Conservation (phyloP, 2,113 vertebrate genomes). For the Xiphophorus couchianus region DNA sequence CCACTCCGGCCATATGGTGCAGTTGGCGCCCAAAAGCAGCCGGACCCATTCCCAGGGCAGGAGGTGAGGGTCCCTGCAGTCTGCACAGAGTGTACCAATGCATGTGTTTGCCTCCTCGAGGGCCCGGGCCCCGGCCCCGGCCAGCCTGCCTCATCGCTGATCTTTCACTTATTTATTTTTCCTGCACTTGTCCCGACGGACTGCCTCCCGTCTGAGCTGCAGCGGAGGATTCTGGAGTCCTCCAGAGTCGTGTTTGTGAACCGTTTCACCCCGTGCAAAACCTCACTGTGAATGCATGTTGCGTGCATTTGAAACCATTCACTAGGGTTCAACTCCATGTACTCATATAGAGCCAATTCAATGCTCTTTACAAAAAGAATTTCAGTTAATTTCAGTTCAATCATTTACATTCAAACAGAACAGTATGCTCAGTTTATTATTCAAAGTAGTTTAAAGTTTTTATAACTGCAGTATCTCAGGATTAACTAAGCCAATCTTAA, state of each 20-base stretch:
- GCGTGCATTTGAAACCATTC: background rate
- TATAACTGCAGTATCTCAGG: too few species aligned
- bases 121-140: slow-evolving; percentile 49
- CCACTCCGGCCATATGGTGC: slow-evolving; percentile 82
- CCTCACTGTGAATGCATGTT: slow-evolving; percentile 3
- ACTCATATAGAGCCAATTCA: too few species aligned
- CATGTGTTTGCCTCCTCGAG: slow-evolving; percentile 47
- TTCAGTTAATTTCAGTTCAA: too few species aligned
- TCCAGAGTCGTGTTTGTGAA: slow-evolving; percentile 42
- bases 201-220: slow-evolving; percentile 60
- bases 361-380: too few species aligned
- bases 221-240: slow-evolving; percentile 60
- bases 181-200: slow-evolving; percentile 57
- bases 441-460: too few species aligned
- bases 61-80: slow-evolving; percentile 78
- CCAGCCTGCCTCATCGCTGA: slow-evolving; percentile 51
- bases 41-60: slow-evolving; percentile 83
- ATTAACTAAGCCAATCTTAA: too few species aligned
- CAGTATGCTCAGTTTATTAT: too few species aligned
- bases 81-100: slow-evolving; percentile 40
- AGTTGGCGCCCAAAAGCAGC: slow-evolving; percentile 83
- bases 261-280: slow-evolving; percentile 16
- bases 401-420: too few species aligned
- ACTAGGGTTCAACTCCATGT: background rate
- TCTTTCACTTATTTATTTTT: slow-evolving; percentile 48